Evolutionary conservation across 2,888 invertebrate species (phyloP), one percentile per base, ranked within the genome.

Genomic region (Azorinus chamasolen): DNA sequence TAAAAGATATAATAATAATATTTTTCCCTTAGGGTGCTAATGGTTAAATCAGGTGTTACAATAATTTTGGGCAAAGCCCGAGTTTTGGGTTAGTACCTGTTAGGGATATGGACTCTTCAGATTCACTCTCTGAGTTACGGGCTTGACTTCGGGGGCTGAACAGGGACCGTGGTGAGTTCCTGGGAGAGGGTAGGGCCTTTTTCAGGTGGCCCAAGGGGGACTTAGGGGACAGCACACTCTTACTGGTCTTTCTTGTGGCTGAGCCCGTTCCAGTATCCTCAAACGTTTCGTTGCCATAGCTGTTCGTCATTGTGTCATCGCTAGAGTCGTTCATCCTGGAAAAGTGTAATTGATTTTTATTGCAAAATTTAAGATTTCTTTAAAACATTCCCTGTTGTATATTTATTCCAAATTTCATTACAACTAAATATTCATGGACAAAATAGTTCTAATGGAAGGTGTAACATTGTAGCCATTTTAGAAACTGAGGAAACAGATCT

Each of bases 31-130:
- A n/a, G n/a, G n/a, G n/a, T n/a, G n/a, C n/a, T n/a, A n/a, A n/a
- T n/a, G n/a, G n/a, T n/a, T n/a, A n/a, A n/a, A n/a, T n/a, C n/a
- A n/a, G n/a, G n/a, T n/a, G n/a, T n/a, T n/a, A n/a, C n/a, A n/a
- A n/a, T n/a, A n/a, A n/a, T n/a, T n/a, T n/a, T n/a, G n/a, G n/a
- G n/a, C n/a, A n/a, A n/a, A n/a, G n/a, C n/a, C n/a, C n/a, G n/a
- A n/a, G n/a, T n/a, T n/a, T n/a, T n/a, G n/a, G n/a, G 32, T 32
- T 32, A 32, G 32, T 69, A 89, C 90, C 90, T 83, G 89, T 88
- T 54, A 87, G 88, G 1, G 89, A 90, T 46, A 89, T 85, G 6
- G 91, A 91, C 48, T 91, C 91, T 69, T 91, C 91, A 2, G 90
- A 90, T 68, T 91, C 91, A 73, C 90, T 91, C 70, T 91, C 91